Evolutionary conservation across 2,113 vertebrate genomes (phyloP), one percentile per base, ranked within the genome.

Genomic region (Nematolebias whitei): DNA sequence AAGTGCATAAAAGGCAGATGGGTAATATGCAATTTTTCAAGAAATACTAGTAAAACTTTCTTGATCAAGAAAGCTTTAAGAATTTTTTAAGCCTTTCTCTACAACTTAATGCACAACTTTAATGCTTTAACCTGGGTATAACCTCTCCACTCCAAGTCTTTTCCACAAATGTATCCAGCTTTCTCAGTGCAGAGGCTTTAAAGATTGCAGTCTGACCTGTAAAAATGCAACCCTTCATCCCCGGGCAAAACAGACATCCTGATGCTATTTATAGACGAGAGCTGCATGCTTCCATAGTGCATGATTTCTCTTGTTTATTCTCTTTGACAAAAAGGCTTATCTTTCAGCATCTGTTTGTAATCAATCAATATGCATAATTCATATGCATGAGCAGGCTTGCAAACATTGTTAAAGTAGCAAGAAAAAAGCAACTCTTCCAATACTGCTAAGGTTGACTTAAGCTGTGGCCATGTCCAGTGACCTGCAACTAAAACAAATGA

Each of bases 301-400:
- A 83, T 85, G 85, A 91, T 90, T 90, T 84, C 82, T 70, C 71
- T 91, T 90, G 87, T 90, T 90, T 88, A 90, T 88, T 90, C 87
- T 89, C 56, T 49, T 54, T 58, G 68, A 88, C 71, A 40, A 38
- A 74, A 63, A 63, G 64, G 69, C 72, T 63, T 63, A 82, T 81
- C 75, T 81, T 83, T 61, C 71, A 67, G 54, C 73, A 87, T 56
- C 76, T 82, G 67, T 68, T 78, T 70, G 71, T 77, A 85, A 80
- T 79, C 79, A 84, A 81, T 88, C 79, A 79, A 79, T 84, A 84
- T 87, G 50, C 71, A 89, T 89, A 78, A 91, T 90, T 90, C 63
- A 89, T 90, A 49, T 62, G 80, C 60, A 62, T 67, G 78, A 48
- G 44, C 16, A 54, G 18, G 52, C 29, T 11, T n/a, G 26, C 11